Evolutionary conservation across 1,140 invertebrate species (phyloP).

Genomic region (Mizuhopecten yessoensis): DNA sequence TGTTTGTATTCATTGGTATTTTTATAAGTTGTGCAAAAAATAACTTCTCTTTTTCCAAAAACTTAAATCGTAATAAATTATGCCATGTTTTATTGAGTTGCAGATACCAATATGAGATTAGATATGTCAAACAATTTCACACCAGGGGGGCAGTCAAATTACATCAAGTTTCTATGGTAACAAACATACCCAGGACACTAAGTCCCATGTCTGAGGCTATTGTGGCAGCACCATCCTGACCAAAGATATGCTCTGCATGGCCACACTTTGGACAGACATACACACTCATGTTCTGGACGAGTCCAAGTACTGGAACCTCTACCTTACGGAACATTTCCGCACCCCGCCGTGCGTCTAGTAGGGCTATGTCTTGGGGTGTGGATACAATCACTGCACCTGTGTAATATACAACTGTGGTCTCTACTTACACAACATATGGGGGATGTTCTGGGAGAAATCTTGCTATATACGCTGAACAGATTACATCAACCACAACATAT

Average conservation of each 20-base stretch:
- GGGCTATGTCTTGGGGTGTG: constrained; percentile 90
- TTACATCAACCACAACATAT: background rate
- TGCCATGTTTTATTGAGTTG: too few relatives aligned
- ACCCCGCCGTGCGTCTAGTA: constrained; percentile 89
- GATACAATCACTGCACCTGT: constrained; percentile 95
- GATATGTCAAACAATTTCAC: too few relatives aligned
- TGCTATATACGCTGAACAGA: background rate
- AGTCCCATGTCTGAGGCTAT: constrained; percentile 90
- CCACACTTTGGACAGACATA: constrained; percentile 95
- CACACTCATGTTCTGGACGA: constrained; percentile 98
- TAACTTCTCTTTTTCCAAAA: too few relatives aligned
- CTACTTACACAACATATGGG: background rate
- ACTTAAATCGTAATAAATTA: too few relatives aligned
- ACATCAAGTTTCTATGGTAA: too few relatives aligned
- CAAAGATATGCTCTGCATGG: constrained; percentile 91
- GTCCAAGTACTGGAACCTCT: constrained; percentile 95
- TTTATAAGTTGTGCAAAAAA: too few relatives aligned
- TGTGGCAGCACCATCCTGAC: constrained; percentile 91
- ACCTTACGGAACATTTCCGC: constrained; percentile 97
- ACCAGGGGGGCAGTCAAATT: too few relatives aligned
- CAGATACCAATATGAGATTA: too few relatives aligned
- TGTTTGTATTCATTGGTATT: too few relatives aligned
- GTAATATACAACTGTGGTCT: background rate
- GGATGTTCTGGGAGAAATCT: background rate
- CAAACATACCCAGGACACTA: constrained; percentile 88